Base-by-base conservation (phyloP, 2,888 invertebrate species). In the Phymatocera aterrima region DNA sequence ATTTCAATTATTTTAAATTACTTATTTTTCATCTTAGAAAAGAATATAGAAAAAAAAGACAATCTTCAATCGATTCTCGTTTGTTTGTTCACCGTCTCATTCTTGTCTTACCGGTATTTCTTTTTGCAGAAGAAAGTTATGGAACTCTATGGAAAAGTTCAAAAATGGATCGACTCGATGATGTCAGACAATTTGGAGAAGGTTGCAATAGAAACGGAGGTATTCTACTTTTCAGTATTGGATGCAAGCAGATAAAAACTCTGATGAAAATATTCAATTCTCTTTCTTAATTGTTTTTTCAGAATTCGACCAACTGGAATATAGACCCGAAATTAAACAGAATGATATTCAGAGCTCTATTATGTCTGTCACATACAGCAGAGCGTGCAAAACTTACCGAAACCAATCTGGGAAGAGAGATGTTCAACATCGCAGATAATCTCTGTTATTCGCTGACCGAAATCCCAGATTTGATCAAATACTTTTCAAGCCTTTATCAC, bases 401-500 rank as follows among this genome's bases (percentile, higher is more conserved):
- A 0, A 31, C 28, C 15, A 34, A 78, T 4, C 72, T 74, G 8
- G 87, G 86, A 18, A 77, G 24, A 1, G 80, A 84, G 5, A 81
- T 89, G 31, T 82, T 79, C 34, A 79, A 79, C 21, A 78, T 89
- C 64, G 79, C 85, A 3, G 72, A 61, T 12, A 70, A 78, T 0
- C 77, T 88, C 8, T 87, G 88, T 77, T 80, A 82, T 2, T 64
- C 79, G 5, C 64, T 87, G 37, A 79, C 78, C 15, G 37, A 78
- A 6, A 78, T 87, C n/a, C 81, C 83, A 31, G 83, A 86, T 70
- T 46, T 77, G n/a, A 79, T 82, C 3, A 85, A 86, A 60, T 88
- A 84, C 78, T 81, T 84, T 18, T 84, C 83, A 4, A 82, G 84
- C n/a, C 37, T 90, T 1, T 90, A 85, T 72, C 87, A 86, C 79